phyloP scores from a whole-genome alignment of 2,888 invertebrate genomes.

The Busseola fusca region DNA sequence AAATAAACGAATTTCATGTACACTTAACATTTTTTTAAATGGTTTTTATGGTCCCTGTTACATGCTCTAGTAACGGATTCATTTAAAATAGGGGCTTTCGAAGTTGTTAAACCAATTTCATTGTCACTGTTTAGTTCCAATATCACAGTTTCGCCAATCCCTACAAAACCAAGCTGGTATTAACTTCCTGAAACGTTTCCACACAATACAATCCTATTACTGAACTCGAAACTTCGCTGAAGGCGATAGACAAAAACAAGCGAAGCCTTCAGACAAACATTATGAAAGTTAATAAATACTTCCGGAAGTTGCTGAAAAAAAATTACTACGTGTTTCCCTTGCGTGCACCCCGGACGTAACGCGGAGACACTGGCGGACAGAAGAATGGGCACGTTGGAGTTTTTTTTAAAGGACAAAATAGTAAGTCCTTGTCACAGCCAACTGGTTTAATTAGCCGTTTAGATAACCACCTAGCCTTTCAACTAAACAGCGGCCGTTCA shows the following conservation, averaged over 20 bases:
- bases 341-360: constrained; percentile 61
- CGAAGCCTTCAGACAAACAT: constrained; percentile 59
- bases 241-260: constrained; percentile 62
- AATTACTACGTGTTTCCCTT: constrained; percentile 55
- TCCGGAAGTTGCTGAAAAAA: constrained; percentile 67
- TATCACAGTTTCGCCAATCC: constrained; percentile 1
- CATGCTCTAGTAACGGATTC: background rate
- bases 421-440: no score
- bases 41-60: background rate
- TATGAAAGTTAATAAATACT: constrained; percentile 67
- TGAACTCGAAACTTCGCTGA: constrained; percentile 27
- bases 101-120: background rate
- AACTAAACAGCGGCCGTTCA: no score
- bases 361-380: constrained; percentile 44
- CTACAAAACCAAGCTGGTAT: constrained; percentile 5
- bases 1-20: background rate
- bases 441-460: no score
- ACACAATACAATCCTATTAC: constrained; percentile 45
- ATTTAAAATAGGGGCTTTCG: background rate
- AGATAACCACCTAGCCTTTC: no score
- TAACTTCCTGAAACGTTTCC: constrained; percentile 20
- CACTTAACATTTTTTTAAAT: no score
- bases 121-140: background rate
- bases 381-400: constrained; percentile 2
- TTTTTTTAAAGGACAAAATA: background rate